phyloP scores from a whole-genome alignment of 2,797 vertebrate genomes.

The Pantherophis alleghaniensis region DNA sequence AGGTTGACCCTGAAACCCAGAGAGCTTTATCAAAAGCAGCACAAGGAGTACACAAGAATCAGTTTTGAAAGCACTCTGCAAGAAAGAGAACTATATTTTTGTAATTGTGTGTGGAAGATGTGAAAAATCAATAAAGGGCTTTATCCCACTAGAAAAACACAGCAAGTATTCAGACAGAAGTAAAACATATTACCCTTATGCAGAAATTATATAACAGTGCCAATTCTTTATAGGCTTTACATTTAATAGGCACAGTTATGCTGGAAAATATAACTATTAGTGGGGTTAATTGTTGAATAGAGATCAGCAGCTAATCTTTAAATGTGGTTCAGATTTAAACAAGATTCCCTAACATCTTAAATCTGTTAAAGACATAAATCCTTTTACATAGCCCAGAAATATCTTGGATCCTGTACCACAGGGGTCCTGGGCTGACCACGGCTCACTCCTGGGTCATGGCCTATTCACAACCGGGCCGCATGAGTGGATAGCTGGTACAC shows the following conservation, averaged over 20 bases:
- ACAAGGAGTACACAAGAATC: not conserved
- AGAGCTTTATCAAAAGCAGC: not conserved
- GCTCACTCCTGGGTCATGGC: too few relatives aligned
- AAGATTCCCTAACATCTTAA: not conserved
- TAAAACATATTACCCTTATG: not conserved
- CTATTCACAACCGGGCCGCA: too few relatives aligned
- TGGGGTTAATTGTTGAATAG: not conserved
- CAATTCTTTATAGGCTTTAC: not conserved
- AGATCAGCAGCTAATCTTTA: not conserved
- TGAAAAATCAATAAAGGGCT: not conserved
- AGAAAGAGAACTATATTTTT: not conserved
- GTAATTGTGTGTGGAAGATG: not conserved
- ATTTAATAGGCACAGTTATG: not conserved
- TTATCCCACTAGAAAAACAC: not conserved
- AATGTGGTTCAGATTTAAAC: not conserved
- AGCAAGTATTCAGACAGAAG: not conserved
- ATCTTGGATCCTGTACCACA: not conserved
- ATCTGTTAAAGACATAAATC: not conserved
- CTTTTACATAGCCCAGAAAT: not conserved
- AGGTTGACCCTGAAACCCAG: not conserved
- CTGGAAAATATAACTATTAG: not conserved
- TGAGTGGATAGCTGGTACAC: too few relatives aligned
- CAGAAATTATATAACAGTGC: not conserved
- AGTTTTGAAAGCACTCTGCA: not conserved
- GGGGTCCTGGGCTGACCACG: too few relatives aligned